Evolutionary conservation across 2,888 invertebrate species (phyloP).

Genomic region (Acheta domesticus): DNA sequence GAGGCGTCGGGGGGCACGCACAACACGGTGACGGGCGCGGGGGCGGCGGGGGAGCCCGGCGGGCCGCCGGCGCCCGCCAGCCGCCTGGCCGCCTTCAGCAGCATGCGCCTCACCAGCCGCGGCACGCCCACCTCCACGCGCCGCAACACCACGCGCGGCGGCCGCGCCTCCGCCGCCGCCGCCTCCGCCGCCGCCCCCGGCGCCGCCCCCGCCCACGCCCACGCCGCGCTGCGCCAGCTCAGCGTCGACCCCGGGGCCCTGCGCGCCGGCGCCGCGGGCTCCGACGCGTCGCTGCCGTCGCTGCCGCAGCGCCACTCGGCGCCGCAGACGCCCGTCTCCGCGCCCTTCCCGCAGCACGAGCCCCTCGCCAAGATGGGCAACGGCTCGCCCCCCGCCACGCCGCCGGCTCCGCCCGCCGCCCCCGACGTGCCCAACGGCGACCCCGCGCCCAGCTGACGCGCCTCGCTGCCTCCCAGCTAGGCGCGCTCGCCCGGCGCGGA

Average conservation of each 20-base stretch:
- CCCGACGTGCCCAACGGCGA: not conserved
- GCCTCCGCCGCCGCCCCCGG: not conserved
- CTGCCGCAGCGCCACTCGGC: not conserved
- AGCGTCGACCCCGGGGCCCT: not conserved
- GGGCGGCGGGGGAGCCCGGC: not conserved
- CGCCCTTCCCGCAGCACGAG: not conserved
- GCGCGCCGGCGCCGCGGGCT: not conserved
- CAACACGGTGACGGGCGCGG: constrained; percentile 21
- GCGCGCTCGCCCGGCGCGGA: not conserved
- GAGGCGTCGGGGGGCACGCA: constrained; percentile 11
- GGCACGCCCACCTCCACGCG: constrained; percentile 53
- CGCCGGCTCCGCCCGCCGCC: not conserved
- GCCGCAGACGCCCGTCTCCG: not conserved
- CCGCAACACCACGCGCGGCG: constrained; percentile 56
- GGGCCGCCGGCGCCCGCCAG: not conserved
- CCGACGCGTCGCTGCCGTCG: not conserved
- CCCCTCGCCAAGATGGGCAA: not conserved
- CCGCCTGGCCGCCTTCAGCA: constrained; percentile 51
- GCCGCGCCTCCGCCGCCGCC: not conserved
- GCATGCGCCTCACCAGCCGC: constrained; percentile 56
- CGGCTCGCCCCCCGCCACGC: not conserved
- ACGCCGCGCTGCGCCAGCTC: not conserved
- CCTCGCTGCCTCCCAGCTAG: not conserved
- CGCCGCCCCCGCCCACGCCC: not conserved
- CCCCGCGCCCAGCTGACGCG: constrained; percentile 1